A percentile compares a stretch with the other conserved stretches of the same genome.
These are phyloP conservation scores for Nothobranchius kuhntae DNA, from an alignment of 2,113 vertebrate genomes.

Conservation along the genomic window DNA sequence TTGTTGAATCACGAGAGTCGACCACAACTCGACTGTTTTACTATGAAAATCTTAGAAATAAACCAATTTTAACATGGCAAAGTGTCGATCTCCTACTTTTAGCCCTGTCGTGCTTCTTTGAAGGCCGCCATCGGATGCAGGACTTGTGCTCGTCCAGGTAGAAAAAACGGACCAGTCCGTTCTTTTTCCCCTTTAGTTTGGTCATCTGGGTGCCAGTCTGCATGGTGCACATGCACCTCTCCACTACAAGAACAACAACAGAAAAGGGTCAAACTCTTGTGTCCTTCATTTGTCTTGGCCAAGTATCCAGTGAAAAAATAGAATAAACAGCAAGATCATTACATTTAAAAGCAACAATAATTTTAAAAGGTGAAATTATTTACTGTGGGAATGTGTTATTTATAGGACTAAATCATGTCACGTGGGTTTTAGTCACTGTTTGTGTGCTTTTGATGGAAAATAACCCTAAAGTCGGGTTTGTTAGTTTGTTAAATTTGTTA, in stretches of 20 bases:
- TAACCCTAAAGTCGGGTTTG: no score
- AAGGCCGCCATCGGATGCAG: constrained; percentile 94
- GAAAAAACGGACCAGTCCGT: constrained; percentile 88
- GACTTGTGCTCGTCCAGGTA: constrained; percentile 94
- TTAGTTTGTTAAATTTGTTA: no score
- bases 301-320: no score
- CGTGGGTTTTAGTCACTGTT: constrained; percentile 26
- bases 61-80: no score
- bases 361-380: neutral
- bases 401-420: constrained; percentile 23
- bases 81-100: constrained; percentile 85
- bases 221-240: constrained; percentile 87
- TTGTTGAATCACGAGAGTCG: no score
- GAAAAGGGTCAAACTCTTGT: no score
- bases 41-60: no score
- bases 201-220: constrained; percentile 92
- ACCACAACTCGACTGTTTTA: no score
- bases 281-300: no score
- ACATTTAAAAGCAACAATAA: no score
- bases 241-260: constrained; percentile 59
- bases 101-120: constrained; percentile 94
- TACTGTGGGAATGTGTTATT: neutral
- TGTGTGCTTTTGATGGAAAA: constrained; percentile 2
- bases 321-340: no score
- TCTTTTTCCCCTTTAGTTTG: constrained; percentile 92